Evolutionary conservation across 2,797 vertebrate genomes (phyloP).

Genomic region (Pelodytes ibericus): DNA sequence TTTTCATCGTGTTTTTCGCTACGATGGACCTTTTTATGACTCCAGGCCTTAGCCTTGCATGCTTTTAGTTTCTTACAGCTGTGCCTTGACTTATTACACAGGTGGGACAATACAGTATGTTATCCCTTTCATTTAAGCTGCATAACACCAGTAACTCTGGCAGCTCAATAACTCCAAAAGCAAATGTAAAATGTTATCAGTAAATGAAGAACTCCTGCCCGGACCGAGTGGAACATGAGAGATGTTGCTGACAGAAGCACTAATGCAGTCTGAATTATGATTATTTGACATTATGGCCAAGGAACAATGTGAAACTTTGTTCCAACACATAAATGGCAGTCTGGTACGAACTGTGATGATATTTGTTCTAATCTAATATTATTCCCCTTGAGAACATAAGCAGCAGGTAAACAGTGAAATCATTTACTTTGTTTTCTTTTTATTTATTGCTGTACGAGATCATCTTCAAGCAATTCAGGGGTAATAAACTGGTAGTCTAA

Average conservation of each 20-base stretch:
- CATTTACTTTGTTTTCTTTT: no score
- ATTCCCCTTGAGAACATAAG: not conserved
- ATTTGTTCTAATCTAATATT: constrained; percentile 3
- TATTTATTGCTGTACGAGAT: no score
- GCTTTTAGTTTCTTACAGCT: no score
- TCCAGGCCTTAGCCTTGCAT: no score
- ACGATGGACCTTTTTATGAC: no score
- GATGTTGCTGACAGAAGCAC: not conserved
- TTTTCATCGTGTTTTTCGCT: no score
- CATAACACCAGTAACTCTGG: not conserved
- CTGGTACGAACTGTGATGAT: not conserved
- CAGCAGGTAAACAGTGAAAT: not conserved
- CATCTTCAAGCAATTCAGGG: no score
- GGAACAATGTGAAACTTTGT: not conserved
- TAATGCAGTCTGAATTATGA: constrained; percentile 1
- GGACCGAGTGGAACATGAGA: not conserved
- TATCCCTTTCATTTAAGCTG: no score
- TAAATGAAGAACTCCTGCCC: not conserved
- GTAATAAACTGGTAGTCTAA: no score
- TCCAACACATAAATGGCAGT: not conserved
- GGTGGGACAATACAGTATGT: no score
- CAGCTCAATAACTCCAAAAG: constrained; percentile 4
- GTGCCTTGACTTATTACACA: no score
- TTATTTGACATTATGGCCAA: no score
- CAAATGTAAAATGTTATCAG: not conserved